Evolutionary conservation across 2,888 invertebrate species (phyloP).

Genomic region (Lasioglossum marginatum): DNA sequence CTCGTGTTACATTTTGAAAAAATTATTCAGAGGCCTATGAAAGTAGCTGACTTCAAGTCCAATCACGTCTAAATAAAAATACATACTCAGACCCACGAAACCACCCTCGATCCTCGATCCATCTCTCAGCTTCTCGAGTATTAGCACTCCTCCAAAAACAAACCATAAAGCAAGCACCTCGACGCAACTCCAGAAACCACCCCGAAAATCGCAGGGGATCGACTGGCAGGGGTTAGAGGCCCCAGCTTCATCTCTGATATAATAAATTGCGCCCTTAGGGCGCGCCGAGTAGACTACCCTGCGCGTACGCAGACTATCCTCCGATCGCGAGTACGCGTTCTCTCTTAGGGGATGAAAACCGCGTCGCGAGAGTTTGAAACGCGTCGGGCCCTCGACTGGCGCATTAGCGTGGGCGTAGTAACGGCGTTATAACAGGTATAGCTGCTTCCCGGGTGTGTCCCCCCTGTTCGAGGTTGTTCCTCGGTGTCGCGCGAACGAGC

Average conservation of each 20-base stretch:
- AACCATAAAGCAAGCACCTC: not conserved
- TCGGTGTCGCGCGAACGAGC: constrained; percentile 32
- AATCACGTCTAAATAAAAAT: not conserved
- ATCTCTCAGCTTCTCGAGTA: not conserved
- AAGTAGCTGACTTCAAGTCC: not conserved
- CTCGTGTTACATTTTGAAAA: too few species aligned
- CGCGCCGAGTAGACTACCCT: not conserved
- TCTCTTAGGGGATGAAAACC: not conserved
- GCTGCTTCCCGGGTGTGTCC: not conserved
- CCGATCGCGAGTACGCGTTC: not conserved
- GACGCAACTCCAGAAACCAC: not conserved
- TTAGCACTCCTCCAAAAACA: not conserved
- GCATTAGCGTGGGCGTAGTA: constrained; percentile 39
- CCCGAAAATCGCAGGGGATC: constrained; percentile 1
- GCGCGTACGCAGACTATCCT: not conserved
- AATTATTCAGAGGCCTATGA: too few species aligned
- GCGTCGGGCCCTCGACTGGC: constrained; percentile 24
- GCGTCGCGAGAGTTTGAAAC: not conserved
- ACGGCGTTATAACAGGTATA: constrained; percentile 59
- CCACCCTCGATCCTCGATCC: not conserved
- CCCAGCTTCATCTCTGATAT: constrained; percentile 49
- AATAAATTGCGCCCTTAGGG: constrained; percentile 59
- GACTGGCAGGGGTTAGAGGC: not conserved
- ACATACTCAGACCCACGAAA: not conserved
- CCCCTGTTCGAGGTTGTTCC: not conserved